phyloP scores from a whole-genome alignment of 2,113 vertebrate species.

The Acinonyx jubatus region DNA sequence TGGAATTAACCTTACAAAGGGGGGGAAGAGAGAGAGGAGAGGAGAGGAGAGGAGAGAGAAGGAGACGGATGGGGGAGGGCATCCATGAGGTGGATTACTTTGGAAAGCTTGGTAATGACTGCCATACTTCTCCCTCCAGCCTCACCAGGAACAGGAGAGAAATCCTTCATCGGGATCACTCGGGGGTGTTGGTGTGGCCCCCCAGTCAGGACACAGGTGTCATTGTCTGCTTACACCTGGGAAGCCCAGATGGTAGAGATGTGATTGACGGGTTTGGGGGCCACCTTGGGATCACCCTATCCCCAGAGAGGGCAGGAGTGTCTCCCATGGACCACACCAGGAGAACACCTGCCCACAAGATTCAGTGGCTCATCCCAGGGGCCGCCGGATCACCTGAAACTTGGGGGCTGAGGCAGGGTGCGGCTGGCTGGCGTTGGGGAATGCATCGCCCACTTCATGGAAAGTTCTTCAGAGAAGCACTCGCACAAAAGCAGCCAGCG shows the following conservation, averaged over 20 bases:
- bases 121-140: fast-evolving
- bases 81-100: neutral
- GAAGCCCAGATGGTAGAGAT: neutral
- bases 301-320: fast-evolving
- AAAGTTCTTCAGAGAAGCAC: neutral
- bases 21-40: neutral
- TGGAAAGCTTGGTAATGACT: neutral
- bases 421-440: too few species aligned
- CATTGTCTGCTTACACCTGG: neutral
- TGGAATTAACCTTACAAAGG: neutral
- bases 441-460: fast-evolving
- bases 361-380: fast-evolving
- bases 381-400: fast-evolving
- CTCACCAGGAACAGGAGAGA: neutral
- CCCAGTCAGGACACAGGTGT: neutral
- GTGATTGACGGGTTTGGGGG: too few species aligned
- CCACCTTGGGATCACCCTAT: fast-evolving
- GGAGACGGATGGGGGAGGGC: neutral
- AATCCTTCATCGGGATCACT: neutral
- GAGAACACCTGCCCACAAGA: fast-evolving
- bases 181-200: neutral
- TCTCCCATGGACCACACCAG: fast-evolving
- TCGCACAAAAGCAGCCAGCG: fast-evolving
- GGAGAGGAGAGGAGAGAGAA: neutral
- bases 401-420: neutral